Conservation (phyloP, 2,113 vertebrate species). For the Micromys minutus region DNA sequence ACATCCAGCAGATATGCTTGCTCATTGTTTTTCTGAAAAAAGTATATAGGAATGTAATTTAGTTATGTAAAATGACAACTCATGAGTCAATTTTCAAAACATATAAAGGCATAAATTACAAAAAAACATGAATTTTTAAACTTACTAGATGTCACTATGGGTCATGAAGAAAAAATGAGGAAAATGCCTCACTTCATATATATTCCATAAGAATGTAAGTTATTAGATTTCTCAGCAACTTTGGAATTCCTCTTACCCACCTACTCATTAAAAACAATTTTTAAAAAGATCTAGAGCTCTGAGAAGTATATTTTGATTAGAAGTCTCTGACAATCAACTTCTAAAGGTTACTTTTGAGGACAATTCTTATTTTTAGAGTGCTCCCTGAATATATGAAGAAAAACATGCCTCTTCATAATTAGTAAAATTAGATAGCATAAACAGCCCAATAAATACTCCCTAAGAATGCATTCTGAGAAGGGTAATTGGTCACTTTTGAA, state of each 20-base stretch:
- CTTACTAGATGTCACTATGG: not conserved
- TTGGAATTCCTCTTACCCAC: not conserved
- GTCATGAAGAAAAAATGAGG: not conserved
- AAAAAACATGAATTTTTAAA: not conserved
- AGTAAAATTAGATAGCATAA: not conserved
- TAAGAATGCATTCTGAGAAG: not conserved
- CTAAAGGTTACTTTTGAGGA: not conserved
- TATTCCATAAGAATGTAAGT: not conserved
- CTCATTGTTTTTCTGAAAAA: conserved; percentile 80
- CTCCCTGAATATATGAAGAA: not conserved
- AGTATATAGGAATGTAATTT: conserved; percentile 43
- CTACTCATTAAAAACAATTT: not conserved
- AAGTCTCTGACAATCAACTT: not conserved
- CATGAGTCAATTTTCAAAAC: conserved; percentile 19
- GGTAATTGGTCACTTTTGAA: not conserved
- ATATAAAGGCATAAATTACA: not conserved
- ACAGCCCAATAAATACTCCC: not conserved
- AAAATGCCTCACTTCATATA: not conserved
- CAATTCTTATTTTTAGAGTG: conserved; percentile 53
- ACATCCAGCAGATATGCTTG: conserved; percentile 78
- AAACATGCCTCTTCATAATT: not conserved
- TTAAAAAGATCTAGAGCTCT: not conserved
- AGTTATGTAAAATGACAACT: conserved; percentile 10
- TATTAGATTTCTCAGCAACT: not conserved
- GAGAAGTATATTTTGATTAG: not conserved